Base-by-base conservation (phyloP, 2,888 invertebrate genomes). In the Drosophila stalkeri region DNA sequence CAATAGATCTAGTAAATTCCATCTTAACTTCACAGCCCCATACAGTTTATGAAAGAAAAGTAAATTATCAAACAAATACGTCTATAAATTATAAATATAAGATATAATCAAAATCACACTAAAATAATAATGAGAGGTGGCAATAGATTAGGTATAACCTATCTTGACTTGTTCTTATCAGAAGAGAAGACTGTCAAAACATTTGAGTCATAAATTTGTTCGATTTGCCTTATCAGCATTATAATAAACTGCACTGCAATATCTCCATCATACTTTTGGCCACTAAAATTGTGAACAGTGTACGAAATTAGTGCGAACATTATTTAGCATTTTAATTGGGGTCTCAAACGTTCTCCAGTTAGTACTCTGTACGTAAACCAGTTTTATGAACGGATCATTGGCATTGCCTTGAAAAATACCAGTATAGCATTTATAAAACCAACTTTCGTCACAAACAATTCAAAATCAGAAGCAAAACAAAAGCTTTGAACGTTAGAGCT, bases 341-440 rank as follows among this genome's bases (percentile, higher is more conserved):
- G 51, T 46, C 52, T 51, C 27, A 54, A 71, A 80, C 43, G 80
- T 71, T 80, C 80, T 77, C 57, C n/a, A 27, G 47, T 11, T 51
- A 60, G 51, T 43, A 64, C 43, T 39, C 56, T 51, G 35, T 27
- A 20, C 20, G 33, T 35, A 72, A 80, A 80, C 81, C 81, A 71
- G 80, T 80, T 81, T 73, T 63, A 16, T n/a, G 51, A 52, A 54
- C 44, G 56, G 55, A 35, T 51, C 71, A 41, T 54, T 43, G 44
- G 9, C 55, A 49, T 61, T 68, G 66, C 77, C 77, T 77, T 77
- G 77, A 75, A 63, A 37, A 68, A 73, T 73, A 77, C 77, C 73
- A 69, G 78, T 79, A 79, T 77, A 44, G 11, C 54, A 11, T 16
- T 9, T 16, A 62, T 69, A 64, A 54, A 60, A 47, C 39, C 49